Percentiles rank a stretch among this genome's conserved stretches.
phyloP scores from a whole-genome alignment of 2,797 vertebrate species.

The Melopsittacus undulatus region DNA sequence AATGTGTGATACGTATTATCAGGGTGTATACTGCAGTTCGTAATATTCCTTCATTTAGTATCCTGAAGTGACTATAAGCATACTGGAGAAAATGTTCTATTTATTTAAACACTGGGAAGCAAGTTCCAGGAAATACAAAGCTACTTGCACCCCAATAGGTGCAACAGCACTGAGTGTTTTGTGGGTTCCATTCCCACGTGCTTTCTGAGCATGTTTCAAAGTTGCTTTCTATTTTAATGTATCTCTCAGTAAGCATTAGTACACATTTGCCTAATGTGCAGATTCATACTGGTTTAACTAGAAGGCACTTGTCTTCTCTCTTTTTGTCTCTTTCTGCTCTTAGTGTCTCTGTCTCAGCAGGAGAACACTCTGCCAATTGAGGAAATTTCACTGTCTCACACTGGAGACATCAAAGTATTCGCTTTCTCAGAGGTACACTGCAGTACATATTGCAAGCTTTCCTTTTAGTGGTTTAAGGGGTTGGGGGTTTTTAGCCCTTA shows the following conservation, averaged over 20 bases:
- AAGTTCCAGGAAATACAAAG: neutral
- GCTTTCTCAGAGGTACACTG: neutral
- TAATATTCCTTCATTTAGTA: neutral
- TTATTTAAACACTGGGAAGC: neutral
- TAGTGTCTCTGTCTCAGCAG: neutral
- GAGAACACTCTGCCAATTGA: neutral
- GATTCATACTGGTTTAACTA: neutral
- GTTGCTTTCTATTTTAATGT: neutral
- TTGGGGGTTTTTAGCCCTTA: neutral
- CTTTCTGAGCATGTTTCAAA: neutral
- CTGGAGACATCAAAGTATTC: neutral
- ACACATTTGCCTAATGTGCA: neutral
- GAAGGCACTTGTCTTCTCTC: neutral
- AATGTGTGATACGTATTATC: neutral
- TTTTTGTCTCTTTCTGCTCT: neutral
- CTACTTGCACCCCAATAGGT: neutral
- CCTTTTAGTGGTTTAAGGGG: neutral
- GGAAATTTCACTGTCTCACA: neutral
- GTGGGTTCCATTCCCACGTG: neutral
- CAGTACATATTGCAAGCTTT: neutral
- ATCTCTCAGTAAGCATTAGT: neutral
- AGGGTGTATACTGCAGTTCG: neutral
- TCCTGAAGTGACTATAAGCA: neutral
- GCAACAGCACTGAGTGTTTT: neutral
- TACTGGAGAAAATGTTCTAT: neutral